Percentiles rank a stretch among this genome's conserved stretches.
These are phyloP conservation scores for Semaprochilodus insignis DNA, from an alignment of 2,797 vertebrate genomes.

Conservation along the genomic window DNA sequence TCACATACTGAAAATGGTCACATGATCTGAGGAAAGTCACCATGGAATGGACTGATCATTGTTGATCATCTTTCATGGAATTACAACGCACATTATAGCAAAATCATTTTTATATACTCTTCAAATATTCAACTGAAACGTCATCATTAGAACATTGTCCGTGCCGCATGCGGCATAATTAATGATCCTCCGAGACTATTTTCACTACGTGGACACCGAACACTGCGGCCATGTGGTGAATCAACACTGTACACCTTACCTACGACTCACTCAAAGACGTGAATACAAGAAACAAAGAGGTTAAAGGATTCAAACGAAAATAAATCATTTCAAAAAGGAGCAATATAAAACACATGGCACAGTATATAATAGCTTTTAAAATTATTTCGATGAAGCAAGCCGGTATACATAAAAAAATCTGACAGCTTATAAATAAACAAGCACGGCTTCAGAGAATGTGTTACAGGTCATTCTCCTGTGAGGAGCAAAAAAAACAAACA, in stretches of 20 bases:
- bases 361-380: slow-evolving; percentile 52
- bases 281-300: slow-evolving; percentile 27
- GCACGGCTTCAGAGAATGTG: slow-evolving; percentile 28
- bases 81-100: slow-evolving; percentile 14
- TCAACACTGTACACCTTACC: slow-evolving; percentile 33
- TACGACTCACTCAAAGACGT: slow-evolving; percentile 36
- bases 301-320: background rate
- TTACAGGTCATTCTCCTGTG: slow-evolving; percentile 13
- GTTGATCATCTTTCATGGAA: background rate
- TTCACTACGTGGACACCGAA: slow-evolving; percentile 9
- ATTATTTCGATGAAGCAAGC: slow-evolving; percentile 51
- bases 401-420: slow-evolving; percentile 24
- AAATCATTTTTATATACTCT: background rate
- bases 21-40: background rate
- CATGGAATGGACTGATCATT: background rate
- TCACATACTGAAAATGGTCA: slow-evolving; percentile 9
- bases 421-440: slow-evolving; percentile 28
- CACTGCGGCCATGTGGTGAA: slow-evolving; percentile 27
- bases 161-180: background rate
- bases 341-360: slow-evolving; percentile 67
- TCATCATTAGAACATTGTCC: background rate
- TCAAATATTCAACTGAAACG: background rate
- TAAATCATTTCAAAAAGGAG: slow-evolving; percentile 34
- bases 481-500: slow-evolving; percentile 20
- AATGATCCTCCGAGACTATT: background rate